Evolutionary conservation across 2,113 vertebrate species (phyloP).

Genomic region (Zosterops hypoxanthus): DNA sequence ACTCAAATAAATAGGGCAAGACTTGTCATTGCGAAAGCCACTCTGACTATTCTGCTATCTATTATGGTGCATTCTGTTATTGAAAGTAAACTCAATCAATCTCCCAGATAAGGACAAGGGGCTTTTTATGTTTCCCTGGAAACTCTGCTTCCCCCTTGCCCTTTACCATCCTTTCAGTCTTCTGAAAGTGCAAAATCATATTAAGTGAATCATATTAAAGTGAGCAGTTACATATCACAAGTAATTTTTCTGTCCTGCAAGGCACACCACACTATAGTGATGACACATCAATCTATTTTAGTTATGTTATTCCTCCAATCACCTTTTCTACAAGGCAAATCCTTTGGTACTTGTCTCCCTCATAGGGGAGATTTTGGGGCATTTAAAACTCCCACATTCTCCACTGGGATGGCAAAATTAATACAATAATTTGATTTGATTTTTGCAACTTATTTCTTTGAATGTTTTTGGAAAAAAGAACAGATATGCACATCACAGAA

Average conservation of each 20-base stretch:
- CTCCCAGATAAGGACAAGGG: not conserved
- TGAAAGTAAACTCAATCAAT: not conserved
- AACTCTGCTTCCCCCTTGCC: not conserved
- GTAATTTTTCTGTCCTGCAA: not conserved
- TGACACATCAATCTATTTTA: not conserved
- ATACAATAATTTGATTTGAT: not conserved
- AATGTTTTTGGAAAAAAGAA: not conserved
- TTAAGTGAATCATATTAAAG: not conserved
- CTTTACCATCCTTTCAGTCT: not conserved
- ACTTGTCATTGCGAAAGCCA: not conserved
- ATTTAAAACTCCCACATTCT: not conserved
- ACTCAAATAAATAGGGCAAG: not conserved
- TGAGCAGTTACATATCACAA: not conserved
- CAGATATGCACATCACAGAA: not conserved
- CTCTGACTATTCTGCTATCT: not conserved
- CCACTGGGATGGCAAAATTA: not conserved
- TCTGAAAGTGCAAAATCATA: not conserved
- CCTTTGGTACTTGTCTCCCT: not conserved
- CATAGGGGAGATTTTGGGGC: rapidly evolving
- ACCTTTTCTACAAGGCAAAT: not conserved
- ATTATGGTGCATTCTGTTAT: not conserved
- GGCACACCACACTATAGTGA: not conserved
- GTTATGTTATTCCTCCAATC: not conserved
- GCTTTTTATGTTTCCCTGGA: not conserved
- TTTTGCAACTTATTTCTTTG: not conserved